Percentiles rank a stretch among this genome's conserved stretches.
Evolutionary conservation across 2,113 vertebrate genomes (phyloP).

Genomic region (Glaucomys volans): DNA sequence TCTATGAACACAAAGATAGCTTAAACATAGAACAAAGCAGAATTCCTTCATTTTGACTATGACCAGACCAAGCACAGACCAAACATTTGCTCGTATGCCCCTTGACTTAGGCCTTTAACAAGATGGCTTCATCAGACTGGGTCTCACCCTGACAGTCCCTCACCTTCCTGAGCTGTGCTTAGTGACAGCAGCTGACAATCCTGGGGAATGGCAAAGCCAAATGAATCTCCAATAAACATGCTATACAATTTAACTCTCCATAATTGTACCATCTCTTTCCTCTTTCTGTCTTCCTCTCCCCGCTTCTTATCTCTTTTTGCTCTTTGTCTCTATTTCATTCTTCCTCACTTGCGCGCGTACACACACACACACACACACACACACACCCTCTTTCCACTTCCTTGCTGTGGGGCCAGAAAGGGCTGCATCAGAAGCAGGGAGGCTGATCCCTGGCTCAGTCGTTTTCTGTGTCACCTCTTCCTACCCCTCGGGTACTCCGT

Average conservation of each 20-base stretch:
- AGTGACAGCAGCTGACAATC: background rate
- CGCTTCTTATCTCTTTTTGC: background rate
- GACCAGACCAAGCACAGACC: background rate
- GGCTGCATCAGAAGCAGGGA: background rate
- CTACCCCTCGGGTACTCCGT: background rate
- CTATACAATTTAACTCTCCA: background rate
- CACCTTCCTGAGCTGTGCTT: background rate
- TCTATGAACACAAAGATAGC: background rate
- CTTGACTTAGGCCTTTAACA: background rate
- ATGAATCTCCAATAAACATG: background rate
- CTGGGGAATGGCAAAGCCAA: background rate
- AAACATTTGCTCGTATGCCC: background rate
- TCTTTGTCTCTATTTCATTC: background rate
- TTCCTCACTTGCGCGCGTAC: no score
- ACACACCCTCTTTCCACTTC: rapidly evolving
- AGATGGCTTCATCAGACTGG: background rate
- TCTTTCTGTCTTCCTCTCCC: background rate
- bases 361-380: no score
- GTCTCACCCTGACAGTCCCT: rapidly evolving
- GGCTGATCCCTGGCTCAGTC: background rate
- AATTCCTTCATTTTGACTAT: background rate
- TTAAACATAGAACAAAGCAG: background rate
- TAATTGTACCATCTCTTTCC: rapidly evolving
- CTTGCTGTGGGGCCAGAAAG: background rate
- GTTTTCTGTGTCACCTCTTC: background rate